Base-by-base conservation (phyloP, 2,797 vertebrate species). In the Taenioides sp. region DNA sequence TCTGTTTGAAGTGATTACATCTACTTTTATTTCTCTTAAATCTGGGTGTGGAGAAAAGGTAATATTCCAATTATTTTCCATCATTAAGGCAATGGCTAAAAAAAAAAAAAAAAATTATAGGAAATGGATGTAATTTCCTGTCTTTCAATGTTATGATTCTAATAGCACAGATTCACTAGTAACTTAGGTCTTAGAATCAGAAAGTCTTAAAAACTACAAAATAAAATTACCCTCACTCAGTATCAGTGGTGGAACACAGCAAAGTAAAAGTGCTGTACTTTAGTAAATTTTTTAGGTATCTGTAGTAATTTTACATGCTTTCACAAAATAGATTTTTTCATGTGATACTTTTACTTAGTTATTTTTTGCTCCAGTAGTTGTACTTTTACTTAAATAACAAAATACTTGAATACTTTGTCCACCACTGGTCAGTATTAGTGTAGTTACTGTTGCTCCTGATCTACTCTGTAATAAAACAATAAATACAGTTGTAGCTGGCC, bases 401-500 rank as follows among this genome's bases (percentile, higher is more conserved):
- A 34, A 34, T 34, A 9, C 6, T 37, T 10, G 34, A 37, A 37
- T 37, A 37, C 34, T 37, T 37, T 37, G 9, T 10, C 34, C 9
- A 10, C 34, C 34, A 37, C 34, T 37, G 34, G 7, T 37, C 34
- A 37, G 34, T 37, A 57, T 57, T 57, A 4, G 22, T 57, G 54
- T 28, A 3, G 17, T 59, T 28, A 59, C 7, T 28, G 57, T 9
- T 18, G 12, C n/a, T 1, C 57, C 6, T 27, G 64, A 50, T 65
- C 16, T 50, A 10, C 40, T 43, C 43, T 49, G n/a, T 64, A 28
- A 65, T 49, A 65, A 65, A 65, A 65, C 43, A 65, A 28, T 25
- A 49, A 50, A 65, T 27, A 65, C 1, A 25, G 12, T 6, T 7
- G n/a, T 40, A 17, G n/a, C 40, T 34, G 31, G 63, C 22, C 23